Evolutionary conservation across 2,888 invertebrate genomes (phyloP), one percentile per base, ranked within the genome.

Genomic region (Thera obeliscata): DNA sequence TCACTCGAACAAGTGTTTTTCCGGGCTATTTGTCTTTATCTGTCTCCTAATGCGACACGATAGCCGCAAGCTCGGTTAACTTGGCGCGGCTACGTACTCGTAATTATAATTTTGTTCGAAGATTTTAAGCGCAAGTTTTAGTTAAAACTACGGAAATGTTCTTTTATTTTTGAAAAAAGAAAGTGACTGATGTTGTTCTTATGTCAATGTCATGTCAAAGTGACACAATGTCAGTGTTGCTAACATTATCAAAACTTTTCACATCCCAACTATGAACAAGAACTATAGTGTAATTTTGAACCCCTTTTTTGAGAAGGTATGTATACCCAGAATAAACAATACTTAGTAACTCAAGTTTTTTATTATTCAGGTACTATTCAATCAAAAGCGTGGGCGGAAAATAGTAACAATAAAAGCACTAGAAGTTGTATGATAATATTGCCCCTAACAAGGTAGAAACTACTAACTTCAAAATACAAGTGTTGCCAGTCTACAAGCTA

Each of bases 21-120:
- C 91, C 89, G 89, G 87, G 90, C 89, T 91, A 91, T 92, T 91
- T 91, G 90, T 92, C 91, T 89, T 87, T 90, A 87, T 92, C 91
- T 90, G 85, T 83, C 88, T 83, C 80, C 81, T 90, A 91, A 91
- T 91, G 91, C 91, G 92, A 91, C 90, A 88, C 85, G 84, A 89
- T 88, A 85, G 87, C 87, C 86, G 87, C 87, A 91, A 86, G 91
- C 87, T 87, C 91, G 85, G 91, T 91, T 93, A 88, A 82, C 83
- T 84, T 87, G 87, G 87, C 86, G 81, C 79, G 61, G 56, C 61
- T 59, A 56, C 67, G 70, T 72, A 68, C 72, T 65, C 66, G 70
- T 73, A 69, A 74, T 66, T 60, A 68, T 77, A 72, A 52, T 77
- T 75, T 64, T 64, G 61, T 70, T 61, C 50, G 70, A 71, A 69